Conservation (phyloP, 1,140 invertebrate species). For the Frieseomelitta varia region DNA sequence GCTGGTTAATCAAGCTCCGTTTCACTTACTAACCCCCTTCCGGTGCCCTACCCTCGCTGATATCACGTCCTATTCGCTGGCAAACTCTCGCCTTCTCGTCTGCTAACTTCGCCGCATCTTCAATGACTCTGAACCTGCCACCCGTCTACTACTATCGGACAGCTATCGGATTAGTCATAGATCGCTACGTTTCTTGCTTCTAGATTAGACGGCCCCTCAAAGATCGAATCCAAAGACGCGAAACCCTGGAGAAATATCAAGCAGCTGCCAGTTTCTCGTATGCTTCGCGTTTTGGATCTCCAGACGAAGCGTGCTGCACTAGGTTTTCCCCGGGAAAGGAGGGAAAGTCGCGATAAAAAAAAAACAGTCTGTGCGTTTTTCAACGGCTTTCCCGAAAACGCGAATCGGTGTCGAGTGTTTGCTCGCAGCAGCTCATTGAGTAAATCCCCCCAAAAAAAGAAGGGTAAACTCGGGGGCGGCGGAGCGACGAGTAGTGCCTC, state of each 20-base stretch:
- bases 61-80: constrained; percentile 3
- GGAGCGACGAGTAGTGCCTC: constrained; percentile 40
- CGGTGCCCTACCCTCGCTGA: neutral
- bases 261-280: too few relatives aligned
- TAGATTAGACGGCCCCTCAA: neutral
- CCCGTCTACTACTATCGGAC: neutral
- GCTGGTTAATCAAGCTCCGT: constrained; percentile 59
- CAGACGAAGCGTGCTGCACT: neutral
- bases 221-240: neutral
- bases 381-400: neutral
- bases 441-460: constrained; percentile 51
- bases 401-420: constrained; percentile 22
- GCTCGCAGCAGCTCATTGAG: constrained; percentile 64
- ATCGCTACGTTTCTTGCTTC: neutral
- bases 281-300: too few relatives aligned
- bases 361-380: constrained; percentile 11
- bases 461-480: constrained; percentile 2
- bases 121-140: constrained; percentile 7
- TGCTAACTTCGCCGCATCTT: constrained; percentile 14
- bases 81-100: neutral
- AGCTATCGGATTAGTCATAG: constrained; percentile 26
- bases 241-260: neutral
- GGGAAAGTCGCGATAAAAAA: neutral
- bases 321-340: too few relatives aligned
- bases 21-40: constrained; percentile 52